Evolutionary conservation across 2,113 vertebrate species (phyloP), one percentile per base, ranked within the genome.

Genomic region (Ctenodactylus gundi): DNA sequence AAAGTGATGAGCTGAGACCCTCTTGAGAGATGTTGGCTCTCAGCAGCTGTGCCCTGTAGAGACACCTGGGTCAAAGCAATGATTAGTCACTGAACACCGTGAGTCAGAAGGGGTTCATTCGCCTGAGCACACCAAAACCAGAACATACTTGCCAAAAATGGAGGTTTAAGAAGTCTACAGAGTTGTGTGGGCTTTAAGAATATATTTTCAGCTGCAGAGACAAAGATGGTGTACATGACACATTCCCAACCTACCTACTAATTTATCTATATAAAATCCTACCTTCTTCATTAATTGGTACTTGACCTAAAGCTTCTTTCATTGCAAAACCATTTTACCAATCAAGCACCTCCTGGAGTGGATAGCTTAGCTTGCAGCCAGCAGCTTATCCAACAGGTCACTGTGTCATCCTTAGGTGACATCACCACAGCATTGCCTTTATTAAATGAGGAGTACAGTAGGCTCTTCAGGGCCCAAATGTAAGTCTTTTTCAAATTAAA

Each of bases 61-160:
- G 85, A 55, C 23, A 77, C 92, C 44, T n/a, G 2, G 93, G 85
- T 77, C 94, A 93, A 72, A 31, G 73, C 53, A 57, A 39, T 25
- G 11, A 91, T 68, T 78, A 73, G 53, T 60, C 80, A 68, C 75
- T 20, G 58, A 86, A 84, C 62, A n/a, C 36, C 64, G 9, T 92
- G 93, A 97, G 90, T 97, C 92, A 94, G 94, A 95, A 88, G 78
- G 81, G 64, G 64, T 65, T 94, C 57, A 97, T 95, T 94, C 96
- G 93, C 94, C 85, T n/a, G 67, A 94, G 85, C 85, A 90, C 85
- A 95, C 92, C 87, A 87, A 87, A 85, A 92, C 90, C 84, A 91
- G 97, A 97, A 97, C 93, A 95, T 41, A 53, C 82, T 92, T 96
- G 95, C 95, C 96, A 90, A 94, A 97, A 97, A 96, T 65, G 78